Percentiles rank a stretch among this genome's conserved stretches.
Evolutionary conservation across 2,113 vertebrate genomes (phyloP).

Genomic region (Atlantisia rogersi): DNA sequence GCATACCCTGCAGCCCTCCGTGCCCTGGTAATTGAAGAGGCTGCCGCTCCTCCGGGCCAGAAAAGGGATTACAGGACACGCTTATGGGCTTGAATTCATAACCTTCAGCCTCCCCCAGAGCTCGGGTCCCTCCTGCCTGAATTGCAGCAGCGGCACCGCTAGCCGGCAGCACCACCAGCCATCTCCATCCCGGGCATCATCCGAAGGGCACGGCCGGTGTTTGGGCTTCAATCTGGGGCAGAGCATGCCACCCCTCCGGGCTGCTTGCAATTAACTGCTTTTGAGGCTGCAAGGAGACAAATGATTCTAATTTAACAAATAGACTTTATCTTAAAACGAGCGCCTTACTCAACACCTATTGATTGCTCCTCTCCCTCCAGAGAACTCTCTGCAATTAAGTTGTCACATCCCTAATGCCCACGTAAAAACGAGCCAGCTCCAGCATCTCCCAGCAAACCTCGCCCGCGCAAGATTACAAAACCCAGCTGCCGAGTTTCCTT

Average conservation of each 20-base stretch:
- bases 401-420: constrained; percentile 68
- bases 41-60: neutral
- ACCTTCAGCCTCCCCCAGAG: neutral
- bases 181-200: neutral
- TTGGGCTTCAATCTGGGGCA: neutral
- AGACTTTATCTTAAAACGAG: constrained; percentile 71
- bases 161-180: neutral
- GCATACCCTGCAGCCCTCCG: neutral
- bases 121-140: neutral
- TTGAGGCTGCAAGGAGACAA: constrained; percentile 41
- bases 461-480: neutral
- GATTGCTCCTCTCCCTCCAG: constrained; percentile 39
- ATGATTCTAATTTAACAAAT: constrained; percentile 72
- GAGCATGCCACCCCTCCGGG: neutral
- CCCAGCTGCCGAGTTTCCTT: neutral
- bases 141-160: neutral
- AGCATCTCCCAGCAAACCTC: constrained; percentile 17
- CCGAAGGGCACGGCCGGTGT: neutral
- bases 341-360: constrained; percentile 53
- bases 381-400: constrained; percentile 66
- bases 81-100: constrained; percentile 40
- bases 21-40: constrained; percentile 51
- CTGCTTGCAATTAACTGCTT: constrained; percentile 44
- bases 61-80: constrained; percentile 48
- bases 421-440: constrained; percentile 42